Percentiles rank a stretch among this genome's conserved stretches.
phyloP scores from a whole-genome alignment of 2,888 invertebrate genomes.

The Barypeithes pellucidus region DNA sequence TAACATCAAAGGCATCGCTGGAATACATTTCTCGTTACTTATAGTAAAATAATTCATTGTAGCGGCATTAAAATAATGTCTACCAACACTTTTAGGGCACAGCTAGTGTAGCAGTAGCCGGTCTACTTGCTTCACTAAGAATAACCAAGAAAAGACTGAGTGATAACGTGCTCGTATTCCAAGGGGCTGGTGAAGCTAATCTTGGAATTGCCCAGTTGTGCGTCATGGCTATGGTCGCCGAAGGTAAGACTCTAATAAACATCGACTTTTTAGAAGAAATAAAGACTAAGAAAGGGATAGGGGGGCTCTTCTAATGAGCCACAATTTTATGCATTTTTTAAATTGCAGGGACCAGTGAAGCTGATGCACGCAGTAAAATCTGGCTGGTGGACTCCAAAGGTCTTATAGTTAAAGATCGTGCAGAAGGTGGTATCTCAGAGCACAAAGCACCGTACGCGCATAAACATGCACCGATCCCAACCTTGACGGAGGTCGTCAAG shows the following conservation, averaged over 20 bases:
- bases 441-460: slow-evolving; percentile 85
- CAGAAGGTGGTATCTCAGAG: slow-evolving; percentile 78
- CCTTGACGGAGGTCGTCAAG: slow-evolving; percentile 85
- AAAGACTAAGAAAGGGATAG: no score
- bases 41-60: no score
- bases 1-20: no score
- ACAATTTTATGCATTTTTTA: slow-evolving; percentile 1
- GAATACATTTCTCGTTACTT: no score
- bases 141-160: slow-evolving; percentile 84
- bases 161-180: slow-evolving; percentile 92
- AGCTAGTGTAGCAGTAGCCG: slow-evolving; percentile 96
- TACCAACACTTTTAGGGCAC: slow-evolving; percentile 80
- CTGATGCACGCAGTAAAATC: slow-evolving; percentile 90
- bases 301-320: neutral
- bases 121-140: slow-evolving; percentile 85
- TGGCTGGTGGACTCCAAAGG: slow-evolving; percentile 98
- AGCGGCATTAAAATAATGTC: no score
- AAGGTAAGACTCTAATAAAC: no score
- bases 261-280: no score
- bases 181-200: slow-evolving; percentile 83
- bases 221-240: slow-evolving; percentile 50
- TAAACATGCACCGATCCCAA: slow-evolving; percentile 84
- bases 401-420: slow-evolving; percentile 81
- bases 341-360: slow-evolving; percentile 54
- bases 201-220: slow-evolving; percentile 80